Evolutionary conservation across 2,113 vertebrate genomes (phyloP), one percentile per base, ranked within the genome.

Genomic region (Tylochromis polylepis): DNA sequence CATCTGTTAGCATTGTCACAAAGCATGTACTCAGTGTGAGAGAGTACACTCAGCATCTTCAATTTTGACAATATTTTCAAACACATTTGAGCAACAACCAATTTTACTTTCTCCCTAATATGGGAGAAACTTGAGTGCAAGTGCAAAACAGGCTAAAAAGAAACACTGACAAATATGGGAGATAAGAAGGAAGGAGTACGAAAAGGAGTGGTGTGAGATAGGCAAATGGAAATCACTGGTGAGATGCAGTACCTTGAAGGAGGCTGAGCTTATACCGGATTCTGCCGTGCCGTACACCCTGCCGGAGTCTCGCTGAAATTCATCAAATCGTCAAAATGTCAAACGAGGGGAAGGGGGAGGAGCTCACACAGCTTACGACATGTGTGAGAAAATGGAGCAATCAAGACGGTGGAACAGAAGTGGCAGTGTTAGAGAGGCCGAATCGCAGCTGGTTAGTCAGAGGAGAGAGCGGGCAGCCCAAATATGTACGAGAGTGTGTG

Each of bases 191-290:
- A 83, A 58, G 29, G 84, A 12, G 79, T 90, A 70, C 53, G 34
- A 92, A 82, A 84, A 58, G 55, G 34, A 91, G 62, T 78, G 79
- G 14, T 89, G 67, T 65, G 55, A 84, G 43, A 70, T 1, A 90
- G 85, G 85, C 2, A 87, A 79, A 86, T 82, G 86, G 78, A 49
- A 59, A 80, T 88, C 88, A 89, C 88, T 67, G 89, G 88, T 86
- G 94, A 92, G 93, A 94, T 96, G 95, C 89, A 87, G 88, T 97
- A 97, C 96, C 96, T 97, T 97, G 96, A 97, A 97, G 89, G 96
- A 97, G 93, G 96, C 96, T 94, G 96, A 96, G 95, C 96, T 97
- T 96, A 97, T 97, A 96, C 96, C 95, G 96, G 96, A 97, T 96
- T 97, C 96, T 97, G 96, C 95, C 93, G 95, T 95, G 94, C 96